Conservation (phyloP, 2,888 invertebrate species). For the Aphodius sticticus region DNA sequence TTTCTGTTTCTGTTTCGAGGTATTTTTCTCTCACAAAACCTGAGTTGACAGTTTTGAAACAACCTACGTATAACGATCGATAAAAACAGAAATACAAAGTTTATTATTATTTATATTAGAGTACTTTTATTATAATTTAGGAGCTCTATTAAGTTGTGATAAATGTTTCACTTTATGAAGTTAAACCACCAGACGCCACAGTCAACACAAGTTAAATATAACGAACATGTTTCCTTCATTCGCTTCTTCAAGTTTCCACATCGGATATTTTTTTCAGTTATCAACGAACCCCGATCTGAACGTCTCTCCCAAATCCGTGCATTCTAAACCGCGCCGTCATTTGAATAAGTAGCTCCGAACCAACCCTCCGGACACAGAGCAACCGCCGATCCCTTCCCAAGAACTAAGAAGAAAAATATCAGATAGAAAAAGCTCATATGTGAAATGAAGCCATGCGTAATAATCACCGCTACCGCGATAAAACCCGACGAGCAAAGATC, state of each 20-base stretch:
- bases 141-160: no score
- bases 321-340: not conserved
- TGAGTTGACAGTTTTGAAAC: no score
- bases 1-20: no score
- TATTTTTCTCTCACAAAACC: no score
- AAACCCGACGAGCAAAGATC: not conserved
- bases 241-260: not conserved
- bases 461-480: not conserved
- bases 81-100: no score
- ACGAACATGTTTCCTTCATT: not conserved
- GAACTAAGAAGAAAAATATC: not conserved
- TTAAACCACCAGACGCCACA: not conserved
- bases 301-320: not conserved
- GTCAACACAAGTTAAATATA: not conserved
- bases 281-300: not conserved
- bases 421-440: slow-evolving; percentile 4
- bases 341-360: slow-evolving; percentile 4
- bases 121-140: no score
- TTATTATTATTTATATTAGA: no score
- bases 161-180: no score
- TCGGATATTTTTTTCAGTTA: not conserved
- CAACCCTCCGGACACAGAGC: not conserved
- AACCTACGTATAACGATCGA: no score
- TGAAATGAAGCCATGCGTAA: not conserved
- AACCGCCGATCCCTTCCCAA: not conserved